Base-by-base conservation (phyloP, 2,797 vertebrate species). In the Chloroceryle amazona region DNA sequence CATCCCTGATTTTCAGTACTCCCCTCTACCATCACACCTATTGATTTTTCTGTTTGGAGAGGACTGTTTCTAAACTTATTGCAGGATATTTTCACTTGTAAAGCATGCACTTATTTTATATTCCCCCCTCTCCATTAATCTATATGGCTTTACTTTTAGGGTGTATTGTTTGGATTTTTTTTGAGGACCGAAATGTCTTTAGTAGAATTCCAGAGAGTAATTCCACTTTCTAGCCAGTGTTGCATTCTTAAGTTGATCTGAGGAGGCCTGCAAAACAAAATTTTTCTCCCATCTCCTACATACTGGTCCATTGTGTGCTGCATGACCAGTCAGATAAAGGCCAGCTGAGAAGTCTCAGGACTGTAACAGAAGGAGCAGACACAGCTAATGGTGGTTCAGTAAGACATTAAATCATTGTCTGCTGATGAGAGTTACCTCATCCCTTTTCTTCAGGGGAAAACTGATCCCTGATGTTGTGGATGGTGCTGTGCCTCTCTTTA, bases 111-210 rank as follows among this genome's bases (percentile, higher is more conserved):
- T 6, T 14, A 17, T 67, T 35, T 6, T 17, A 17, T 41, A n/a
- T 4, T 5, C 13, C 4, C 2, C 2, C 1, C 4, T 4, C 20
- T 10, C 3, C 41, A 41, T 41, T 41, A 41, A 41, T 14, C 3
- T 33, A 13, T 7, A 10, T 47, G 19, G 10, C 8, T 57, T 88
- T 70, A 54, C 3, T 68, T 68, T 26, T 35, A 51, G 15, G 4
- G 8, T n/a, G 2, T 31, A 31, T 58, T 0, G 44, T 46, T 21
- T 46, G 44, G 10, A 21, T 11, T 46, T 22, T 46, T 67, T 52
- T 39, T 5, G 18, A 76, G 22, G 31, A 58, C 20, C 62, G 13
- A 46, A 81, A 41, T 46, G 2, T 41, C 72, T 79, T 67, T 12
- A 37, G 21, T 22, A 57, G 63, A 82, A 84, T 71, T 84, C 44